Base-by-base conservation (phyloP, 2,113 vertebrate species). In the Varanus komodoensis region DNA sequence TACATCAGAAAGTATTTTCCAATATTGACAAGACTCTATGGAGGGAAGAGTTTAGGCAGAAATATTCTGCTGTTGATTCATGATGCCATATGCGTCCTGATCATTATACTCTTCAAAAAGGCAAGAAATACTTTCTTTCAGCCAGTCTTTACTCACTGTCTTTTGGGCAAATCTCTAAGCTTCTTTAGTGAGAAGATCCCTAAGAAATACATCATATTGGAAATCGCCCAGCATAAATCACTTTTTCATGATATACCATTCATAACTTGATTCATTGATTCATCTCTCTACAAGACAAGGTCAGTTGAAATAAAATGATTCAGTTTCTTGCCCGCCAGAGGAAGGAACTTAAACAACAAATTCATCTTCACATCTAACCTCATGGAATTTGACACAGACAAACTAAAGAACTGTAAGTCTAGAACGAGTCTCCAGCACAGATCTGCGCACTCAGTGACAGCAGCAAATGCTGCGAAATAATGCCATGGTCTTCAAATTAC, bases 181-280 rank as follows among this genome's bases (percentile, higher is more conserved):
- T 94, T 73, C 94, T 95, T 93, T 96, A 96, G 92, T 95, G 94
- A 95, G 94, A 94, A 92, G 87, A 95, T 94, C 93, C 38, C 89
- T 89, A 92, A 94, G 94, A 87, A 95, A 96, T 97, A 94, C 87
- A 97, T 97, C 97, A 97, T 94, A 95, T 92, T 96, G 97, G 93
- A 97, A 97, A 92, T 96, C 96, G 92, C 91, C 91, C 92, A n/a
- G 80, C 93, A 97, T 97, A 96, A 97, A 97, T 97, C 95, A 96
- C 94, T 97, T 97, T 44, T 96, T 97, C 95, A 96, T 97, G 96
- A 96, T 97, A 95, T 95, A 97, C 92, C 94, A 94, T 96, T 97
- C 88, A 93, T 97, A 96, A 95, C 93, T 96, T 97, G 97, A 97
- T 96, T 96, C 96, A 97, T 95, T 96, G 96, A 97, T 97, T 97